Evolutionary conservation across 2,113 vertebrate species (phyloP).

Genomic region (Phyllopteryx taeniolatus): DNA sequence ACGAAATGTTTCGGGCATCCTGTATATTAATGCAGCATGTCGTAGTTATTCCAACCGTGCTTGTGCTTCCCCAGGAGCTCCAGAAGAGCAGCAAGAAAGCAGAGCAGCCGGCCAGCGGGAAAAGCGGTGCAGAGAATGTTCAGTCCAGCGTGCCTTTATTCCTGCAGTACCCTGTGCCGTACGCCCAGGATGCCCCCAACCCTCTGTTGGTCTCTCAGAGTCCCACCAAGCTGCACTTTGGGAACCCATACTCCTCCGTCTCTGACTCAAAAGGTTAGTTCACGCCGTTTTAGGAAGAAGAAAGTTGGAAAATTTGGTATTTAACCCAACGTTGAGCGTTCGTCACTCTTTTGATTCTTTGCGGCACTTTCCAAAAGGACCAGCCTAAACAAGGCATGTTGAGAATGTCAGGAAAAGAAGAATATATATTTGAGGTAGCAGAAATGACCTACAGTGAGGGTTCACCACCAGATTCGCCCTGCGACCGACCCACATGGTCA

Average conservation of each 20-base stretch:
- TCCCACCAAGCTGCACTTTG: constrained; percentile 84
- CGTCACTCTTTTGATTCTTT: too few species aligned
- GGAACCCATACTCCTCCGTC: constrained; percentile 83
- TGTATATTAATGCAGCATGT: not conserved
- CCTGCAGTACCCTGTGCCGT: constrained; percentile 77
- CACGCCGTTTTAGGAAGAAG: not conserved
- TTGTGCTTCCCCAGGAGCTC: constrained; percentile 72
- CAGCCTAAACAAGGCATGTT: too few species aligned
- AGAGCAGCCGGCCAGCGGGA: constrained; percentile 69
- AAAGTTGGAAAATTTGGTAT: not conserved
- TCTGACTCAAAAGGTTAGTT: constrained; percentile 81
- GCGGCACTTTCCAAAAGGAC: too few species aligned
- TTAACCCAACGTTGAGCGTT: not conserved
- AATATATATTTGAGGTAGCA: too few species aligned
- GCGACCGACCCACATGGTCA: too few species aligned
- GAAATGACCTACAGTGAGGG: too few species aligned
- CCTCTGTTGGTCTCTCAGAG: constrained; percentile 76
- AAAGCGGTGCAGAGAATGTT: constrained; percentile 63
- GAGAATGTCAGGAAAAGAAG: too few species aligned
- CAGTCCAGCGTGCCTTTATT: constrained; percentile 68
- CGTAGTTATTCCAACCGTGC: not conserved
- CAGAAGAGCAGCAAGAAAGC: constrained; percentile 71
- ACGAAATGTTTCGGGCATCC: not conserved
- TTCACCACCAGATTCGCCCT: too few species aligned
- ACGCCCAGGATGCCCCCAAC: constrained; percentile 76